Evolutionary conservation across 2,113 vertebrate genomes (phyloP).

Genomic region (Parus major): DNA sequence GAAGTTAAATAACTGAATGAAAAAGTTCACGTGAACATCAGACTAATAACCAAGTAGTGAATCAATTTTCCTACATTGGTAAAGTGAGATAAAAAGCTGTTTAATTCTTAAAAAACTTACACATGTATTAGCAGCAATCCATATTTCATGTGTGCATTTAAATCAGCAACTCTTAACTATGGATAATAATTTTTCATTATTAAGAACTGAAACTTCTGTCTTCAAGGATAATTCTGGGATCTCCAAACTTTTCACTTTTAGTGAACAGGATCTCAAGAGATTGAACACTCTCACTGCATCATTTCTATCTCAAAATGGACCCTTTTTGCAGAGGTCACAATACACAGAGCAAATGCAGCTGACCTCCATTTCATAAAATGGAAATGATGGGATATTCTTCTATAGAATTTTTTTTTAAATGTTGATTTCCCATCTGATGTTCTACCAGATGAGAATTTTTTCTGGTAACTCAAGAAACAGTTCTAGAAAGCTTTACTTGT

Average conservation of each 20-base stretch:
- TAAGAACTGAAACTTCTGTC: not conserved
- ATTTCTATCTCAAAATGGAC: not conserved
- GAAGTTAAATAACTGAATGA: not conserved
- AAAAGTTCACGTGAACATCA: not conserved
- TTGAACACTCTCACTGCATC: not conserved
- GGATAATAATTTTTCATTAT: not conserved
- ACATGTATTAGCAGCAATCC: not conserved
- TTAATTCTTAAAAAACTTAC: not conserved
- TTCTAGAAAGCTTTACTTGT: not conserved
- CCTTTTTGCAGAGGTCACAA: accelerated
- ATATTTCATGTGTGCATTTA: not conserved
- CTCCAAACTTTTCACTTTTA: not conserved
- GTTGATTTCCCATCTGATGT: not conserved
- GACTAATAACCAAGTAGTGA: not conserved
- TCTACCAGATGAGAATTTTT: not conserved
- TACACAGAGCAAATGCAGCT: not conserved
- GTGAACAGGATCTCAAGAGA: not conserved
- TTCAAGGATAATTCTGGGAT: not conserved
- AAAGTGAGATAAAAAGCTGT: not conserved
- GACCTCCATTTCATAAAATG: not conserved
- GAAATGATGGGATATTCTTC: not conserved
- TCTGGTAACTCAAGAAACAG: not conserved
- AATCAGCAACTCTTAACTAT: not conserved
- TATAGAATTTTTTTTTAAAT: not conserved
- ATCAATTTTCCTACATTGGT: not conserved